Percentiles rank a stretch among this genome's conserved stretches.
Conservation (phyloP, 2,113 vertebrate genomes). For the Gila orcuttii region DNA sequence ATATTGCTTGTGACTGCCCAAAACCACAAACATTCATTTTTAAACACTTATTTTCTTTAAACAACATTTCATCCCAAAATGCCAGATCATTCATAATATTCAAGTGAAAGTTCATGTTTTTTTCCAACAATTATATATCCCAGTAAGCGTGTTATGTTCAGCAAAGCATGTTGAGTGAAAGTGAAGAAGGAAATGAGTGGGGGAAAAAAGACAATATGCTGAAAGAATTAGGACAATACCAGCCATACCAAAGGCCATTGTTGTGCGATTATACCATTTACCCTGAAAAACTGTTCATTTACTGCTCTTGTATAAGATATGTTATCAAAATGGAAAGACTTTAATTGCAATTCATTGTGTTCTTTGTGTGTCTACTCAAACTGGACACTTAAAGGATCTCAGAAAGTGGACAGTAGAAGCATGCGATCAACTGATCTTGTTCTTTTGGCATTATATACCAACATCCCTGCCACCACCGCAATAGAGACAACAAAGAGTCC, state of each 20-base stretch:
- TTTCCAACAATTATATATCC: not conserved
- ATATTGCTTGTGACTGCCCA: no score
- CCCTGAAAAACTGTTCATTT: not conserved
- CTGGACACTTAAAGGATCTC: not conserved
- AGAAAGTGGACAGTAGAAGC: constrained; percentile 13
- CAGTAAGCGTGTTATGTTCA: not conserved
- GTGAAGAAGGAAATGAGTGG: constrained; percentile 6
- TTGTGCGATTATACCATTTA: not conserved
- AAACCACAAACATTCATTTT: not conserved
- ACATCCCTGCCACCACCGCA: constrained; percentile 30
- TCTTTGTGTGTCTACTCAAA: not conserved
- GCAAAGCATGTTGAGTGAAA: not conserved
- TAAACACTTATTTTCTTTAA: not conserved
- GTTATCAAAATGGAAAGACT: not conserved
- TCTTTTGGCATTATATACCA: constrained; percentile 23
- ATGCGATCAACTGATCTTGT: constrained; percentile 9
- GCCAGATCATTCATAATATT: not conserved
- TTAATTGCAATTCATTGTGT: not conserved
- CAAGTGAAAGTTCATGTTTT: not conserved
- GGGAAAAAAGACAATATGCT: not conserved
- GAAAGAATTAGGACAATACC: not conserved
- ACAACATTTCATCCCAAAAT: not conserved
- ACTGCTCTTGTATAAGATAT: not conserved
- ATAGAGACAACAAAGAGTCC: constrained; percentile 38
- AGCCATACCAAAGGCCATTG: not conserved